Evolutionary conservation across 1,140 invertebrate genomes (phyloP).

Genomic region (Microplitis demolitor): DNA sequence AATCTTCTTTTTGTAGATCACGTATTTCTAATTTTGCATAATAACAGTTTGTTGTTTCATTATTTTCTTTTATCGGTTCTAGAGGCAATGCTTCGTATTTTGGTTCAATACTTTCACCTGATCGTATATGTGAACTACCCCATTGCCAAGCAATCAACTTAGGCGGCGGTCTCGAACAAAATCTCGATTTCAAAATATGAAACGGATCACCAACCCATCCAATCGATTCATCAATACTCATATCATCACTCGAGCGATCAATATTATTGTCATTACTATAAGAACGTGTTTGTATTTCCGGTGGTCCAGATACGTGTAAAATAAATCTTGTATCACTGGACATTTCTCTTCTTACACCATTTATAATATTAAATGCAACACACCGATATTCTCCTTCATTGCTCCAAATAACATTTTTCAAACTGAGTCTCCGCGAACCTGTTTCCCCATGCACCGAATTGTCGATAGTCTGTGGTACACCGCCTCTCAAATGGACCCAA

Average conservation of each 20-base stretch:
- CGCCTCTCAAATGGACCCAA: conserved; percentile 53
- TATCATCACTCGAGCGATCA: conserved; percentile 19
- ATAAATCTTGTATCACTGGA: conserved; percentile 48
- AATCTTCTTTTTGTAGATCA: conserved; percentile 53
- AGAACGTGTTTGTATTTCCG: conserved; percentile 54
- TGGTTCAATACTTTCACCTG: conserved; percentile 53
- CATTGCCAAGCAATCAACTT: conserved; percentile 57
- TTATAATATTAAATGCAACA: conserved; percentile 56
- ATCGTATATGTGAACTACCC: conserved; percentile 57
- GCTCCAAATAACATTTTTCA: conserved; percentile 56
- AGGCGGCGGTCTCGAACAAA: conserved; percentile 57
- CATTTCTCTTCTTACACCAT: conserved; percentile 52
- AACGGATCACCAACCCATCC: conserved; percentile 54
- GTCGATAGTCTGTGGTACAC: conserved; percentile 46
- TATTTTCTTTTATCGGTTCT: conserved; percentile 54
- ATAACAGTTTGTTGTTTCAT: conserved; percentile 55
- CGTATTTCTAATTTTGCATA: conserved; percentile 58
- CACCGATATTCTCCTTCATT: conserved; percentile 58
- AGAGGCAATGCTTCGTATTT: conserved; percentile 56
- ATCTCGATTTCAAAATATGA: conserved; percentile 50
- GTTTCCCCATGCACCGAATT: conserved; percentile 43
- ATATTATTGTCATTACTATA: conserved; percentile 16
- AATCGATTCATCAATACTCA: conserved; percentile 49
- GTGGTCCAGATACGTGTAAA: conserved; percentile 55
- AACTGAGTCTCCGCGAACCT: conserved; percentile 40